Base-by-base conservation (phyloP, 2,113 vertebrate species). In the Antechinus stuartii region DNA sequence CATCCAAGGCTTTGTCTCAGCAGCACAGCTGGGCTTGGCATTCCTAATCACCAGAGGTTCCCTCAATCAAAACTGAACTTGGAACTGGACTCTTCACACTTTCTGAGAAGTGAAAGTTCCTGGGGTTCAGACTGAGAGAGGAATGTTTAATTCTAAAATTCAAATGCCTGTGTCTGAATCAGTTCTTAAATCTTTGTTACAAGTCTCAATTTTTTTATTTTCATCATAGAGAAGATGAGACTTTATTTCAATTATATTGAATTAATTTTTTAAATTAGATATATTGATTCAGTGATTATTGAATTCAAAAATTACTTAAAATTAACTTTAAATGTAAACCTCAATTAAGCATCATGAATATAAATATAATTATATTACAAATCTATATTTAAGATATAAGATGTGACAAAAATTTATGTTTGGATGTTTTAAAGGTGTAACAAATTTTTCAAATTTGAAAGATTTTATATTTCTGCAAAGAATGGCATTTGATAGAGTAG, bases 401-500 rank as follows among this genome's bases (percentile, higher is more conserved):
- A 42, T 84, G 22, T 94, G 52, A 19, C 89, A 95, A 94, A 16
- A 55, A 0, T 5, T 50, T 91, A 54, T 89, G 49, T 52, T 91
- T 92, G 54, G 8, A 94, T 96, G n/a, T 84, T n/a, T 84, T 84
- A 42, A 84, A 42, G 6, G 1, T 42, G n/a, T n/a, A n/a, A 42
- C 42, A 84, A 84, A 42, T 84, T 6, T 84, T 84, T 22, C 19
- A 84, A 23, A 84, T 84, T 2, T 84, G 68, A 3, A 42, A 84
- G 68, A 42, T 42, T 76, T 68, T n/a, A 76, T 84, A 16, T 42
- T 12, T 93, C 7, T 92, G 12, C 10, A 90, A 0, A 27, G 84
- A 76, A 90, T 53, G 94, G n/a, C 22, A 94, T 57, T 91, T 93
- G 47, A 89, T 92, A 94, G 23, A 91, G 9, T 90, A 92, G 52